Conservation (phyloP, 2,888 invertebrate genomes). For the Eilema caniola region DNA sequence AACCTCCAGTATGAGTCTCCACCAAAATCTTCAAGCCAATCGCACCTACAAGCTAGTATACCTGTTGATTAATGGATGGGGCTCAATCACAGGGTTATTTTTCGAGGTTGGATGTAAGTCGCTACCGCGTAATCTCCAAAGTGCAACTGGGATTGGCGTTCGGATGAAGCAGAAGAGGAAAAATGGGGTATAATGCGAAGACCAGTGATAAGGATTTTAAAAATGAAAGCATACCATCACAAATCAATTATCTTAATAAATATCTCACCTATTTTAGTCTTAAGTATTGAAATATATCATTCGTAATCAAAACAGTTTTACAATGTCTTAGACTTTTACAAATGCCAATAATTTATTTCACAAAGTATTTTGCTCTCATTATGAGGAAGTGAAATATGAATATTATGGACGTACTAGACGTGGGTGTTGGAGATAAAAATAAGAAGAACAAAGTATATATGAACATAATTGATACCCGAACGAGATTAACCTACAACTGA, state of each 20-base stretch:
- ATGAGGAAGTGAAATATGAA: constrained; percentile 9
- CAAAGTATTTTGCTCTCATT: constrained; percentile 7
- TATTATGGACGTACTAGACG: not conserved
- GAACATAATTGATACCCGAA: not conserved
- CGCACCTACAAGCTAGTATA: no score
- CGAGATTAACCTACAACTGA: not conserved
- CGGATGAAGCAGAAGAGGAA: not conserved
- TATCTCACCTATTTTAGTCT: not conserved
- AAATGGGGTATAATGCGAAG: not conserved
- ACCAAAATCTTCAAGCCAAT: no score
- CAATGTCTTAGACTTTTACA: not conserved
- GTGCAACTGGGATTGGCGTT: not conserved
- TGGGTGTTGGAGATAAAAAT: not conserved
- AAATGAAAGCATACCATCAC: not conserved
- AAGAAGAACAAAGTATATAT: not conserved
- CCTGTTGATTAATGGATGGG: no score
- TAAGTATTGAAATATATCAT: not conserved
- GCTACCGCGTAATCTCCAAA: not conserved
- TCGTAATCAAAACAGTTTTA: not conserved
- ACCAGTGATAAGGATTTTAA: not conserved
- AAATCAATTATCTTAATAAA: not conserved
- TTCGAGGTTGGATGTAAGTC: no score
- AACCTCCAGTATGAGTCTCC: no score
- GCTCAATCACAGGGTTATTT: no score
- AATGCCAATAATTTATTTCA: not conserved